Evolutionary conservation across 53 echinoderm and acorn worm species (phyloP), one percentile per base, ranked within the genome.

Genomic region (Echinarachnius parma): DNA sequence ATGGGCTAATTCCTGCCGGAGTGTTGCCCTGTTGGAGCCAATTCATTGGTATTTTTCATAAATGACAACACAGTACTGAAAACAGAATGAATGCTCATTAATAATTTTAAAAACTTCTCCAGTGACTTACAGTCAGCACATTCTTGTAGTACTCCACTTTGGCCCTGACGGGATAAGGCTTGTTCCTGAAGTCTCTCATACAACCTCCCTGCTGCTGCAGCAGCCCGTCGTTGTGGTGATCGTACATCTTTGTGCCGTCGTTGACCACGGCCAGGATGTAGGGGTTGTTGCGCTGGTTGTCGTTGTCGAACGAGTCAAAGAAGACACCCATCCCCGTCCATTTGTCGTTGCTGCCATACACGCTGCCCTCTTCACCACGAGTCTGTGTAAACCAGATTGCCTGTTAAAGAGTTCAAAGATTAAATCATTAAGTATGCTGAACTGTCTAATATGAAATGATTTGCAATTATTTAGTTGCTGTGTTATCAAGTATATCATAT

Each of bases 271-370:
- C 83, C 44, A 98, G 34, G 46, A 98, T 86, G 77, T 98, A 98
- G 0, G 98, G 98, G 34, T 98, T 98, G 50, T 98, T 98, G 32
- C 88, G 76, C 79, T 92, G 77, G 75, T 98, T 98, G 47, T 98
- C 98, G 25, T 98, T 98, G 78, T 98, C 98, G 23, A 98, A 98
- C 26, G 98, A 98, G 67, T 98, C 98, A 68, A 98, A 98, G 80
- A 98, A 92, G 21, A 98, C 60, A 28, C 91, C 98, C 59, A 98
- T 78, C 25, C 98, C 98, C 27, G 80, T 88, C 98, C 98, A 98
- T 39, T 82, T 84, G 78, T 98, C 98, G 21, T 75, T 60, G 32
- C 80, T 92, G 42, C 98, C 98, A 27, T 86, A 98, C 14, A 98
- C 98, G 0, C 62, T 85, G 19, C 83, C 82, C 31, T 86, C 83